Conservation (phyloP, 2,113 vertebrate genomes). For the Globicephala melas region DNA sequence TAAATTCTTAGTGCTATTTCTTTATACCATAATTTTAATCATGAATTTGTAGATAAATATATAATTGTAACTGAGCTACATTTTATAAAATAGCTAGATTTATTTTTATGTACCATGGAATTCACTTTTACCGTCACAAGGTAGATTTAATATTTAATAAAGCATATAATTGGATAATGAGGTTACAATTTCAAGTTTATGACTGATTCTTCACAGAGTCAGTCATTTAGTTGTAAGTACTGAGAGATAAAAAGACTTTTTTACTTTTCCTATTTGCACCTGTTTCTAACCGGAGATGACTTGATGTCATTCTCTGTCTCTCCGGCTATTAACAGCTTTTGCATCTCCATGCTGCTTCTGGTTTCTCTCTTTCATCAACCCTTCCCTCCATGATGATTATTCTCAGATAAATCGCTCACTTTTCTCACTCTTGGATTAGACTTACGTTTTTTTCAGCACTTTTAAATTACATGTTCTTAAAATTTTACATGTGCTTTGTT, state of each 20-base stretch:
- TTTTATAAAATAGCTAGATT: not conserved
- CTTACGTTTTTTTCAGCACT: not conserved
- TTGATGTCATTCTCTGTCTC: not conserved
- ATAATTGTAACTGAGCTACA: not conserved
- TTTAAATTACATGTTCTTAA: not conserved
- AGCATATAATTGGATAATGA: not conserved
- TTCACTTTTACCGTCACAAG: not conserved
- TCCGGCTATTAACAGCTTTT: not conserved
- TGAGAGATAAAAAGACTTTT: not conserved
- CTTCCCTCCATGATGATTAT: not conserved
- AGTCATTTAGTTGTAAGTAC: not conserved
- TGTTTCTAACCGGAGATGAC: not conserved
- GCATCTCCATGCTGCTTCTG: not conserved
- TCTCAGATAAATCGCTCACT: not conserved
- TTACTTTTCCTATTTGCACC: not conserved
- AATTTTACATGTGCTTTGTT: not conserved
- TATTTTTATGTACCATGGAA: not conserved
- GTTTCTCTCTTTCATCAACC: not conserved
- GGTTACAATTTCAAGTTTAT: not conserved
- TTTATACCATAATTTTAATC: not conserved
- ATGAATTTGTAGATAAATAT: not conserved
- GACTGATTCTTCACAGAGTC: not conserved
- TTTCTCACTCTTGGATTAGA: not conserved
- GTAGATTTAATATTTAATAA: constrained; percentile 22
- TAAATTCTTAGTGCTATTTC: not conserved